Evolutionary conservation across 2,888 invertebrate species (phyloP).

Genomic region (Conistra vaccinii): DNA sequence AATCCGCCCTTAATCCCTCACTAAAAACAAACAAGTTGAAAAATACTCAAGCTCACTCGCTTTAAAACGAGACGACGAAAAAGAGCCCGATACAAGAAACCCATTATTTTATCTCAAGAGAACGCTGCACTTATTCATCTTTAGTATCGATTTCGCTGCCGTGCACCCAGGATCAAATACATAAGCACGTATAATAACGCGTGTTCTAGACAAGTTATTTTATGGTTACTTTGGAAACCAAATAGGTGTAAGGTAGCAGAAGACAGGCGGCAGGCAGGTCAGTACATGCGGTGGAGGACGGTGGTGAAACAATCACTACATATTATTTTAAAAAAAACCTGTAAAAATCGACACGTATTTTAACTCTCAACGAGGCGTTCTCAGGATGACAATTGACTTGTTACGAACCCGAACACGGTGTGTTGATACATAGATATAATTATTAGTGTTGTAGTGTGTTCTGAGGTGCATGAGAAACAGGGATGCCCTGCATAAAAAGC

Average conservation of each 20-base stretch:
- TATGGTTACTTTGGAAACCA: background rate
- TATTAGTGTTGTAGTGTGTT: too few relatives aligned
- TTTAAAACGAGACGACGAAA: constrained; percentile 30
- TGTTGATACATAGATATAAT: too few relatives aligned
- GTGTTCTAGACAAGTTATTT: constrained; percentile 21
- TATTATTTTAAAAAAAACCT: too few relatives aligned
- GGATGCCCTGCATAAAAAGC: too few relatives aligned
- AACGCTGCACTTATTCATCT: constrained; percentile 51
- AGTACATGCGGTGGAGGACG: background rate
- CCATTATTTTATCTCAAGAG: constrained; percentile 47
- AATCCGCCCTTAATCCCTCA: too few relatives aligned
- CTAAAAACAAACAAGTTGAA: background rate
- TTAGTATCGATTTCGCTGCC: constrained; percentile 51
- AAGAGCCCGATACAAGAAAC: constrained; percentile 22
- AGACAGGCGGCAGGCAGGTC: too few relatives aligned
- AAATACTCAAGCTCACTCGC: constrained; percentile 6
- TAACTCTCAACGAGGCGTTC: too few relatives aligned
- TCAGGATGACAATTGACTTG: too few relatives aligned
- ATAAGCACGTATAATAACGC: constrained; percentile 26
- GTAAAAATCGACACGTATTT: too few relatives aligned
- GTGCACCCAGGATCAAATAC: constrained; percentile 45
- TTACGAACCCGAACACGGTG: too few relatives aligned
- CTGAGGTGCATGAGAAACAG: too few relatives aligned
- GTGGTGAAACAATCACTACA: background rate
- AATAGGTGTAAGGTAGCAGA: constrained; percentile 4